These are phyloP conservation scores for Melangyna quadrimaculata DNA, from an alignment of 2,888 invertebrate species.

Conservation along the genomic window DNA sequence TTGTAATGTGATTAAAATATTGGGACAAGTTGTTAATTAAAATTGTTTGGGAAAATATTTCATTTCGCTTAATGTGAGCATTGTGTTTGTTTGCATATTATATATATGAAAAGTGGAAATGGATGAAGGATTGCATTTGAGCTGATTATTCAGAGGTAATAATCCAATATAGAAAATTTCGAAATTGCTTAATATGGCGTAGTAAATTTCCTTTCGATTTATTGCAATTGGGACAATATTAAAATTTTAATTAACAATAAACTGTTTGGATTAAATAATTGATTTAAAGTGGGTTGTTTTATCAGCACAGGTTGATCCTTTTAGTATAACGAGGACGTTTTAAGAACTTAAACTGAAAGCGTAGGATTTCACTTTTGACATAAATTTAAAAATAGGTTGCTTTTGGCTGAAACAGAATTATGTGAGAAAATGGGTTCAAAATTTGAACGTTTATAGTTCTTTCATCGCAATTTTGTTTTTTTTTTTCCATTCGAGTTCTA, in stretches of 20 bases:
- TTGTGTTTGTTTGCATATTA: not conserved
- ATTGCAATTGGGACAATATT: conserved; percentile 35
- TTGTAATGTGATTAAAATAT: conserved; percentile 71
- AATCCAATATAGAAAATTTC: conserved; percentile 36
- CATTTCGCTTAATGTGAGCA: conserved; percentile 57
- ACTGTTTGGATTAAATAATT: conserved; percentile 22
- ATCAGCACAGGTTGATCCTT: not conserved
- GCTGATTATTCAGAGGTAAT: conserved; percentile 31
- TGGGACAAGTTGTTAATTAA: conserved; percentile 63
- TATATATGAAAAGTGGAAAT: not conserved
- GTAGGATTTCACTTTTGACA: not conserved
- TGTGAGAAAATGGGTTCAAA: too few species aligned
- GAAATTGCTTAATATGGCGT: conserved; percentile 46
- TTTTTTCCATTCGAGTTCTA: too few species aligned
- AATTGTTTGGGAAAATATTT: conserved; percentile 64
- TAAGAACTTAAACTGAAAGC: not conserved
- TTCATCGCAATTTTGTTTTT: too few species aligned
- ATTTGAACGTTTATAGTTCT: too few species aligned
- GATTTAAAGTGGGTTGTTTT: not conserved
- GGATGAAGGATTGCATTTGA: conserved; percentile 7
- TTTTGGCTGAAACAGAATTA: too few species aligned
- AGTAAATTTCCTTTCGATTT: conserved; percentile 53
- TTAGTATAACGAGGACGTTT: not conserved
- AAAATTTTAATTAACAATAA: conserved; percentile 49
- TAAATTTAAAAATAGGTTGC: too few species aligned